Percentiles rank a stretch among this genome's conserved stretches.
Evolutionary conservation across 2,113 vertebrate genomes (phyloP).

Genomic region (Stigmatopora nigra): DNA sequence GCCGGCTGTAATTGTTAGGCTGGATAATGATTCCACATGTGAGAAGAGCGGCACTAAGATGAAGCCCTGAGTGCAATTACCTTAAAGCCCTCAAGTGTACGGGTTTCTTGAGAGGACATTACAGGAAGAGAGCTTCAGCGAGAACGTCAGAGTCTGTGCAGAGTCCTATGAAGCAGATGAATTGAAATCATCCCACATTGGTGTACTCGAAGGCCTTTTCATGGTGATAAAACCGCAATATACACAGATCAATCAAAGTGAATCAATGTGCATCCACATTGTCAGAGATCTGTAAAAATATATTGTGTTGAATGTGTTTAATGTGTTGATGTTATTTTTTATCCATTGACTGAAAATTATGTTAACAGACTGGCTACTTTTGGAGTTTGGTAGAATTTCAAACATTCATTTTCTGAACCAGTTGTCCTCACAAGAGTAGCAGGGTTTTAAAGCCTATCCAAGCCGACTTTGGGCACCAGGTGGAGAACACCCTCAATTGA

Average conservation of each 20-base stretch:
- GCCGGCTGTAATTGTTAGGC: slow-evolving; percentile 71
- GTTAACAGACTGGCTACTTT: neutral
- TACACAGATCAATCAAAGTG: slow-evolving; percentile 16
- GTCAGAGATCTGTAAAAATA: neutral
- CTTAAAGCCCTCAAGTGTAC: slow-evolving; percentile 68
- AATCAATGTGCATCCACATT: neutral
- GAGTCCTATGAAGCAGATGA: slow-evolving; percentile 32
- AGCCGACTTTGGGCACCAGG: no score
- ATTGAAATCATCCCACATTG: slow-evolving; percentile 34
- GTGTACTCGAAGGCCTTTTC: slow-evolving; percentile 16
- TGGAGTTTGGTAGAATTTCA: no score
- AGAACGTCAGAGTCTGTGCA: slow-evolving; percentile 38
- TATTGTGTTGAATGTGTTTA: neutral
- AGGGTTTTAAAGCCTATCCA: no score
- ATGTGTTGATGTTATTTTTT: neutral
- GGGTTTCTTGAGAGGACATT: slow-evolving; percentile 62
- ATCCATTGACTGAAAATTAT: neutral
- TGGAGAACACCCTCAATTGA: no score
- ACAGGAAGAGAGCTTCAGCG: slow-evolving; percentile 43
- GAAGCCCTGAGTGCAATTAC: slow-evolving; percentile 69
- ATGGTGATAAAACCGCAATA: slow-evolving; percentile 18
- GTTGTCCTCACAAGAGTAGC: no score
- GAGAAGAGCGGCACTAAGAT: slow-evolving; percentile 60
- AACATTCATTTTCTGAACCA: no score
- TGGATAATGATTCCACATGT: slow-evolving; percentile 69